Evolutionary conservation across 1,140 invertebrate species (phyloP).

Genomic region (Sitobion miscanthi): DNA sequence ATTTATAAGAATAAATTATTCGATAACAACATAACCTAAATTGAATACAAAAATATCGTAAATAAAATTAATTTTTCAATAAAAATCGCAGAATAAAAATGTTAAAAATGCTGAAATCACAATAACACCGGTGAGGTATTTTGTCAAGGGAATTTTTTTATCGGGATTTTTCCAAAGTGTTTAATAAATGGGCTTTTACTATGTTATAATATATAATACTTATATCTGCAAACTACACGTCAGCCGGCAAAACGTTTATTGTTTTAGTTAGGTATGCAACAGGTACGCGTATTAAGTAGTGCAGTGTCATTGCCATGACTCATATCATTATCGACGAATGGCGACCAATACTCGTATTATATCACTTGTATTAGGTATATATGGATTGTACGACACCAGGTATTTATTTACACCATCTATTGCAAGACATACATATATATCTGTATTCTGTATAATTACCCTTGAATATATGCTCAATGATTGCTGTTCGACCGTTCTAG

Average conservation of each 20-base stretch:
- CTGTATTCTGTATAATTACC: neutral
- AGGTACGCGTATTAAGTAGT: neutral
- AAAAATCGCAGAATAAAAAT: too few relatives aligned
- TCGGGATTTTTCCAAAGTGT: neutral
- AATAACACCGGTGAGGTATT: too few relatives aligned
- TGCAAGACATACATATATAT: neutral
- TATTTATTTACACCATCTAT: slow-evolving; percentile 1
- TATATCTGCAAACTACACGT: neutral
- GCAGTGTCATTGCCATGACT: neutral
- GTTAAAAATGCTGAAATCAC: too few relatives aligned
- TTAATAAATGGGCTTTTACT: neutral
- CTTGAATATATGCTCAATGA: neutral
- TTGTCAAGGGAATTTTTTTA: too few relatives aligned
- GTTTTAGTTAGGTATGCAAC: neutral
- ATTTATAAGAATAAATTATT: too few relatives aligned
- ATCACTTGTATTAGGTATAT: neutral
- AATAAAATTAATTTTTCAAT: too few relatives aligned
- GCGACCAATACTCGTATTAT: neutral
- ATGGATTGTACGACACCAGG: neutral
- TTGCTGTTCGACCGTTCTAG: too few relatives aligned
- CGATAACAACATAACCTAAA: too few relatives aligned
- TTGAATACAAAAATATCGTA: too few relatives aligned
- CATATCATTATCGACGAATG: neutral
- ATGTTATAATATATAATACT: neutral
- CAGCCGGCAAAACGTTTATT: neutral